Conservation (phyloP, 2,113 vertebrate genomes). For the Suricata suricatta region DNA sequence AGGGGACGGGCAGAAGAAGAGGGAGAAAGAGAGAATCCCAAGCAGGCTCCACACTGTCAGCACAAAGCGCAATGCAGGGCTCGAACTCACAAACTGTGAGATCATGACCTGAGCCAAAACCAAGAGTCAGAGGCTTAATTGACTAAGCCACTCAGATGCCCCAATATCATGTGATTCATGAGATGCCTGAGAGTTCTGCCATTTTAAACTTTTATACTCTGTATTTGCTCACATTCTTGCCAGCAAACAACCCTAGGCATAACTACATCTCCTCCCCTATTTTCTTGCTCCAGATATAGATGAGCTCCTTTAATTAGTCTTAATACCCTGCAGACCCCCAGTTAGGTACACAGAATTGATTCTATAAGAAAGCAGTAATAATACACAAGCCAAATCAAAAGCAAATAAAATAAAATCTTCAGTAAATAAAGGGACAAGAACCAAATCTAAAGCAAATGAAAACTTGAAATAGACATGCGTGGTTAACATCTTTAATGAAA, state of each 20-base stretch:
- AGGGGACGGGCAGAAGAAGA: no score
- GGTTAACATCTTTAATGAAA: background rate
- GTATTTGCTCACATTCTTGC: background rate
- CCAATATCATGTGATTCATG: background rate
- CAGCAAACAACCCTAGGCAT: fast-evolving
- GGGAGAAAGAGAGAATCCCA: no score
- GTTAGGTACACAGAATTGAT: background rate
- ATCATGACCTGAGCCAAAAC: no score
- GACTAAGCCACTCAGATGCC: no score
- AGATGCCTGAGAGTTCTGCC: no score
- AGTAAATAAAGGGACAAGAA: background rate
- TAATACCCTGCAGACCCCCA: background rate
- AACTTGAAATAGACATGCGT: background rate
- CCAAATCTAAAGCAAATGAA: background rate
- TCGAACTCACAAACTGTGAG: no score
- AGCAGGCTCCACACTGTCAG: no score
- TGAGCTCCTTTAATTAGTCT: background rate
- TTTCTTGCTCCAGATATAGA: background rate
- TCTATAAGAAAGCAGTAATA: background rate
- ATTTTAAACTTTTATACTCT: background rate
- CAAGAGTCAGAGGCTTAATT: no score
- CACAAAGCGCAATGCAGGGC: no score
- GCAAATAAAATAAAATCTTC: background rate
- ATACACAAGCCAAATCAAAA: background rate
- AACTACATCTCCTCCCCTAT: background rate